Base-by-base conservation (phyloP, 2,888 invertebrate species). In the Punctoribates punctum region DNA sequence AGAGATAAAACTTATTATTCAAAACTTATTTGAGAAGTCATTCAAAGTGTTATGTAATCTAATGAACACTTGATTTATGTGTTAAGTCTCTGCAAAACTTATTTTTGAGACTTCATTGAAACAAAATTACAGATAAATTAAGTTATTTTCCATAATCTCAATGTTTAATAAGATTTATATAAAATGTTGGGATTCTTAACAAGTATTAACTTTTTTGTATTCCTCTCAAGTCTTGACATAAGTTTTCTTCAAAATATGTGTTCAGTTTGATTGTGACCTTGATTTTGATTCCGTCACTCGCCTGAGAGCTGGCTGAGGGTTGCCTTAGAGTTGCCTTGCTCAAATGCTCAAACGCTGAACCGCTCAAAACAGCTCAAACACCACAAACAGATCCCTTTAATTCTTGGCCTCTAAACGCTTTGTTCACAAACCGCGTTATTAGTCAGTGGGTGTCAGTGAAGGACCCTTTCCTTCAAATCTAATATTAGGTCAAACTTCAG, bases 281-380 rank as follows among this genome's bases (percentile, higher is more conserved):
- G 34, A 65, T 65, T 65, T 65, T 17, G 65, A 65, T 65, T 65
- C 65, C 65, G 65, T 65, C 65, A 65, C 65, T 65, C 17, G 38
- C 65, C 27, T 65, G n/a, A 34, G 4, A 34, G 4, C 8, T 34
- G 34, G 34, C 34, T 5, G 3, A 34, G 4, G 8, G 4, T 34
- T 34, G 34, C 34, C 34, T 34, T 34, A 34, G 34, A 34, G 34
- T 34, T 34, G 34, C 34, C 34, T 34, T 34, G 34, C 34, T 34
- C 34, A 34, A 34, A 34, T 34, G 34, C 8, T 34, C 34, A 34
- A 34, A 34, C 8, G 34, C 34, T 34, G 4, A 34, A 34, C 3
- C 8, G 34, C 8, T 34, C 34, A 34, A 34, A 34, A n/a, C 8
- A 8, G n/a, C 51, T 13, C 42, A 42, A 42, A 42, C 42, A 11